phyloP scores from a whole-genome alignment of 2,113 vertebrate genomes.

The Chlamydotis undulata region DNA sequence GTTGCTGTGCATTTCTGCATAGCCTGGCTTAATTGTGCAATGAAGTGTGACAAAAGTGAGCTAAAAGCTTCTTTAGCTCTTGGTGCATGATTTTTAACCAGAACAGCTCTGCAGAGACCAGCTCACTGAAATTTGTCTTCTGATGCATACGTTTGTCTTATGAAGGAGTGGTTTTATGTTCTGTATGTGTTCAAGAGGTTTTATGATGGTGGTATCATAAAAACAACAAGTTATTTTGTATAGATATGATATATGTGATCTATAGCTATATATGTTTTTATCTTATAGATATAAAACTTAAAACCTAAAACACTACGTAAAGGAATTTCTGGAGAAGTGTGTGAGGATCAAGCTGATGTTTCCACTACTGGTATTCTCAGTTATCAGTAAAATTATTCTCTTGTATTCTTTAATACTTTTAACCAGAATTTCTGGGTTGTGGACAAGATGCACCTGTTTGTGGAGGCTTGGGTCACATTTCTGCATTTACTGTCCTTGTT shows the following conservation, averaged over 20 bases:
- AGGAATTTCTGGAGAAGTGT: neutral
- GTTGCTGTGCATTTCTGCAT: rapidly evolving
- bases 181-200: neutral
- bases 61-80: neutral
- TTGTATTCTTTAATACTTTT: neutral
- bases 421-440: neutral
- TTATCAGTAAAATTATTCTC: neutral
- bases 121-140: neutral
- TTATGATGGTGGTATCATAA: neutral
- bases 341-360: neutral
- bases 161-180: neutral
- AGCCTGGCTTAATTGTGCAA: neutral
- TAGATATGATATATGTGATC: neutral
- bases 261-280: neutral
- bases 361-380: neutral
- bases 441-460: neutral
- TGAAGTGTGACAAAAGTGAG: neutral
- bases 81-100: neutral
- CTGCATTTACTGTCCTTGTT: neutral
- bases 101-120: neutral
- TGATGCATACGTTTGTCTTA: neutral
- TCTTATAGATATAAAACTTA: neutral
- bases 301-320: neutral
- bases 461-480: neutral
- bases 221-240: neutral